phyloP scores from a whole-genome alignment of 2,888 invertebrate genomes.

The Ectropis crepuscularia region DNA sequence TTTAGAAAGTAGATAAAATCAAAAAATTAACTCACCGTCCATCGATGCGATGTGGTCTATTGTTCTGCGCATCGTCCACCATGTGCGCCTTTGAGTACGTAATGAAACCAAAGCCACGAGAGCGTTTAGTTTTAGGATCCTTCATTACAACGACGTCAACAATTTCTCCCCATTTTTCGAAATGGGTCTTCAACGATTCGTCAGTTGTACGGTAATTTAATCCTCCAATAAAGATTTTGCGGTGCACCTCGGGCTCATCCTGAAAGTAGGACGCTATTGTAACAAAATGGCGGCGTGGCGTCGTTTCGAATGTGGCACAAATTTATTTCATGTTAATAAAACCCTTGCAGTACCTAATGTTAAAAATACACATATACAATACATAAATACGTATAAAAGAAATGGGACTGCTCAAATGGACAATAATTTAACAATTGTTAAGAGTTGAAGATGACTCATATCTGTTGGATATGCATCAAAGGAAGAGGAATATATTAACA shows the following conservation, averaged over 20 bases:
- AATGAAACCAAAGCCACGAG: constrained; percentile 99
- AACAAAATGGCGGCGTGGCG: constrained; percentile 78
- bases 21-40: constrained; percentile 84
- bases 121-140: constrained; percentile 96
- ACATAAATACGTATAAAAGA: neutral
- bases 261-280: constrained; percentile 70
- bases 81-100: constrained; percentile 97
- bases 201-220: constrained; percentile 97
- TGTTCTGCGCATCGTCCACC: constrained; percentile 98
- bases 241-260: constrained; percentile 92
- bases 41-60: constrained; percentile 96
- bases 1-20: neutral
- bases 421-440: too few species aligned
- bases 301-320: constrained; percentile 23
- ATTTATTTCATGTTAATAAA: constrained; percentile 19
- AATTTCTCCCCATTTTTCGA: constrained; percentile 98
- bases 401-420: too few species aligned
- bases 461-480: too few species aligned
- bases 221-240: constrained; percentile 98
- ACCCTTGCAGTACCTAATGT: constrained; percentile 73
- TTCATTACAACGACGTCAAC: constrained; percentile 99
- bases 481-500: neutral
- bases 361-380: neutral
- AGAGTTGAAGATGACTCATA: neutral
- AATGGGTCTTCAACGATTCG: constrained; percentile 96